Evolutionary conservation across 2,113 vertebrate genomes (phyloP).

Genomic region (Lathamus discolor): DNA sequence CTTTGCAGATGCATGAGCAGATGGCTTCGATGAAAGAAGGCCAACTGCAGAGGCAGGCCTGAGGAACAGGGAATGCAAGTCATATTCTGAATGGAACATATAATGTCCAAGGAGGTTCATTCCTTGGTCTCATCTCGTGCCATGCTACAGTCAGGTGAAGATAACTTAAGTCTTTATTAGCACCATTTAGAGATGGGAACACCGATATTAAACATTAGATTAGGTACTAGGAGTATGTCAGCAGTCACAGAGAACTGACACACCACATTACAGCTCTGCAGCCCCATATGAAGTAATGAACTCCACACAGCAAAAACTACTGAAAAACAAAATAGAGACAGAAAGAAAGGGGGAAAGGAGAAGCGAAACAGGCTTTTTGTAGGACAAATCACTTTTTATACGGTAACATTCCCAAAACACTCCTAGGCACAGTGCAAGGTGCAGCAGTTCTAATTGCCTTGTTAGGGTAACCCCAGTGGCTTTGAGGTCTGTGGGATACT

Average conservation of each 20-base stretch:
- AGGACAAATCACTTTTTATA: not conserved
- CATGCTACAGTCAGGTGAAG: not conserved
- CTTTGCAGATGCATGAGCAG: slow-evolving; percentile 49
- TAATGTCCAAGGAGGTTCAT: not conserved
- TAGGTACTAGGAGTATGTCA: not conserved
- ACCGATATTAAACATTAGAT: not conserved
- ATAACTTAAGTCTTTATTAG: not conserved
- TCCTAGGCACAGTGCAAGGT: not conserved
- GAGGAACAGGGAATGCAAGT: not conserved
- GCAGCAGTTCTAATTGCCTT: not conserved
- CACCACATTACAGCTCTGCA: not conserved
- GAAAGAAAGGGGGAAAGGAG: not conserved
- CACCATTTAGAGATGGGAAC: not conserved
- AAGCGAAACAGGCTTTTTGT: not conserved
- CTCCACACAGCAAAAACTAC: not conserved
- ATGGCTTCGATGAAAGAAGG: slow-evolving; percentile 42
- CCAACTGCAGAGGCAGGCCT: slow-evolving; percentile 32
- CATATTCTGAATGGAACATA: not conserved
- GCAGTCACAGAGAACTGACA: not conserved
- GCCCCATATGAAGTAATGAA: not conserved
- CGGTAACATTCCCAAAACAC: not conserved
- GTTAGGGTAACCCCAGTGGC: not conserved
- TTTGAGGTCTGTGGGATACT: not conserved
- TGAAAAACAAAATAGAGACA: not conserved
- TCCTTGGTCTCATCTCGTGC: not conserved